These are phyloP conservation scores for Doryteuthis pealeii DNA, from an alignment of 1,140 invertebrate genomes.

Conservation along the genomic window DNA sequence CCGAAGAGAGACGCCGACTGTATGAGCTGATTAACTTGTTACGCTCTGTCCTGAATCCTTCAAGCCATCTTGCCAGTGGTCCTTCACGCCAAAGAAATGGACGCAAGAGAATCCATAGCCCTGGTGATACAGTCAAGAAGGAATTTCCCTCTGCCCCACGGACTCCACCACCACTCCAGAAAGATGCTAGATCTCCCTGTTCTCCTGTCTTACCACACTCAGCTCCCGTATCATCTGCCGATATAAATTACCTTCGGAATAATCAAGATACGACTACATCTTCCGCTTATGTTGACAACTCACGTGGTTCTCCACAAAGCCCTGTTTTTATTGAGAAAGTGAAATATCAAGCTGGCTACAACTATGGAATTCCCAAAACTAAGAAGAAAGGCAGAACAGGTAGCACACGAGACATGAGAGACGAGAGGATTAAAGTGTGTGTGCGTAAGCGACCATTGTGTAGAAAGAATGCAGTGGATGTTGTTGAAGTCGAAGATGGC, in stretches of 20 bases:
- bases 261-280: slow-evolving; percentile 17
- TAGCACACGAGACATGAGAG: slow-evolving; percentile 19
- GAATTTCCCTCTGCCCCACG: background rate
- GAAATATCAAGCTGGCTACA: slow-evolving; percentile 49
- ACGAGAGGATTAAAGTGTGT: slow-evolving; percentile 83
- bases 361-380: slow-evolving; percentile 52
- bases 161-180: background rate
- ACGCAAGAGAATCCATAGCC: background rate
- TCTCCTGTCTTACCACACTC: background rate
- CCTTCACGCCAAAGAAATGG: background rate
- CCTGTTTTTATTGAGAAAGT: slow-evolving; percentile 29
- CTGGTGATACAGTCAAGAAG: background rate
- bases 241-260: background rate
- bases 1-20: slow-evolving; percentile 48
- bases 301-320: slow-evolving; percentile 20
- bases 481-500: slow-evolving; percentile 90
- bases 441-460: slow-evolving; percentile 94
- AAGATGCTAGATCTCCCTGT: background rate
- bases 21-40: slow-evolving; percentile 54
- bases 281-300: slow-evolving; percentile 11
- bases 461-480: slow-evolving; percentile 69
- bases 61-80: background rate
- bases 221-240: background rate
- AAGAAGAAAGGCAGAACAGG: slow-evolving; percentile 20
- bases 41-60: slow-evolving; percentile 43